Percentiles rank a stretch among this genome's conserved stretches.
phyloP scores from a whole-genome alignment of 2,113 vertebrate genomes.

The Numida meleagris region DNA sequence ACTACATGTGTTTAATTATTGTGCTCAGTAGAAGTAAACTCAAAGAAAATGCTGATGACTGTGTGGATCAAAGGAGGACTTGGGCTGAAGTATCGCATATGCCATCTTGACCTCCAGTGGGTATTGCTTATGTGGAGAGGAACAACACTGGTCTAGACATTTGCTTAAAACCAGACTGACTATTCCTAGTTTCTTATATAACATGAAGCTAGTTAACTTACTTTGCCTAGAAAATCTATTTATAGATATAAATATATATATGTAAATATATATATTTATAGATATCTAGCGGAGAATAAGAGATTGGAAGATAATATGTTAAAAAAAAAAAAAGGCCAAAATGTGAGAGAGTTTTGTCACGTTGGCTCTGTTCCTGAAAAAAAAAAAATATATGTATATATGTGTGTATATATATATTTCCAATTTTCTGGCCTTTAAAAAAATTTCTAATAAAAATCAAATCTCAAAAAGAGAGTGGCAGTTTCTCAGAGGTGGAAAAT shows the following conservation, averaged over 20 bases:
- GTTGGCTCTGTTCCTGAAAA: not conserved
- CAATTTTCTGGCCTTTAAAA: conserved; percentile 51
- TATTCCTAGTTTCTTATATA: not conserved
- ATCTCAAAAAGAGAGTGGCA: conserved; percentile 33
- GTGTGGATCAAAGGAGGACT: not conserved
- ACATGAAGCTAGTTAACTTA: not conserved
- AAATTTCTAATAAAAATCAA: conserved; percentile 63
- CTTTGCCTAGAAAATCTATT: not conserved
- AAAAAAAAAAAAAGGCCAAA: not conserved
- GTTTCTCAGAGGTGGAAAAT: conserved; percentile 59
- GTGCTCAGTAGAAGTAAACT: not conserved
- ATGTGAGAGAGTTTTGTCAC: not conserved
- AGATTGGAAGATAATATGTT: not conserved
- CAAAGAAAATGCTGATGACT: not conserved
- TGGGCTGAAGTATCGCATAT: not conserved
- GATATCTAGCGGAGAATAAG: too few relatives aligned
- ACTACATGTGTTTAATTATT: not conserved
- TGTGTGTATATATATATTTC: not conserved
- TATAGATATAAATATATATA: too few relatives aligned
- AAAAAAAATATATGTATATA: too few relatives aligned
- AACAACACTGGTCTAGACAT: not conserved
- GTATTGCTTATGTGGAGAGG: not conserved
- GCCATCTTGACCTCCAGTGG: not conserved
- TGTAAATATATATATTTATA: too few relatives aligned
- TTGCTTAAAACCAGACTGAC: not conserved